Evolutionary conservation across 2,113 vertebrate genomes (phyloP).

Genomic region (Dicentrarchus labrax): DNA sequence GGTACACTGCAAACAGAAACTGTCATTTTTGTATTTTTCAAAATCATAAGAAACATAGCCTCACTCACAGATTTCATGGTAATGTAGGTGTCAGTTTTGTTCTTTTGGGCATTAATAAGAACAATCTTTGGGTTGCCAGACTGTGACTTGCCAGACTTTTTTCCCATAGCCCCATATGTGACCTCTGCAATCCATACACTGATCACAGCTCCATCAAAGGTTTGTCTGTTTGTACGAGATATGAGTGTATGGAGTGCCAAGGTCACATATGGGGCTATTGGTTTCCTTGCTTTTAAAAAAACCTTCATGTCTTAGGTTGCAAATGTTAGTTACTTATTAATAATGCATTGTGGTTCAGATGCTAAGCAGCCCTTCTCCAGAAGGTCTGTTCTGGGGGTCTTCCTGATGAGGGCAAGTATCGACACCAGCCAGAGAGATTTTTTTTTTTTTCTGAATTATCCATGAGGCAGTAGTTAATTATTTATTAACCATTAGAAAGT

Average conservation of each 20-base stretch:
- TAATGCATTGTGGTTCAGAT: neutral
- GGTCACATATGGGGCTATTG: neutral
- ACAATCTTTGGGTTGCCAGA: neutral
- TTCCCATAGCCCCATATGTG: neutral
- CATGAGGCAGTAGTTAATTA: neutral
- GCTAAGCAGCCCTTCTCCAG: neutral
- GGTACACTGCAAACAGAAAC: too few species aligned
- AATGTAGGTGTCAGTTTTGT: neutral
- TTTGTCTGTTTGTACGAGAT: neutral
- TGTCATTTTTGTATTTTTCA: too few species aligned
- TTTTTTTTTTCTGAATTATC: neutral
- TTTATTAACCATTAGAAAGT: neutral
- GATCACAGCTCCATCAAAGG: too few species aligned
- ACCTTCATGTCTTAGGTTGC: neutral
- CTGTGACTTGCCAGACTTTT: too few species aligned
- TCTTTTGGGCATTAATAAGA: neutral
- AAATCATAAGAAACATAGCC: too few species aligned
- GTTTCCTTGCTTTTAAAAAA: neutral
- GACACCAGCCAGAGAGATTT: neutral
- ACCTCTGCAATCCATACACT: neutral
- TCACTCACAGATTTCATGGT: too few species aligned
- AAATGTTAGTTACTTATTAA: neutral
- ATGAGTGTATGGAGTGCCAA: neutral
- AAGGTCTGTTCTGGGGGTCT: neutral
- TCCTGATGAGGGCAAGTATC: neutral